Evolutionary conservation across 2,888 invertebrate species (phyloP).

Genomic region (Heliconius aoede): DNA sequence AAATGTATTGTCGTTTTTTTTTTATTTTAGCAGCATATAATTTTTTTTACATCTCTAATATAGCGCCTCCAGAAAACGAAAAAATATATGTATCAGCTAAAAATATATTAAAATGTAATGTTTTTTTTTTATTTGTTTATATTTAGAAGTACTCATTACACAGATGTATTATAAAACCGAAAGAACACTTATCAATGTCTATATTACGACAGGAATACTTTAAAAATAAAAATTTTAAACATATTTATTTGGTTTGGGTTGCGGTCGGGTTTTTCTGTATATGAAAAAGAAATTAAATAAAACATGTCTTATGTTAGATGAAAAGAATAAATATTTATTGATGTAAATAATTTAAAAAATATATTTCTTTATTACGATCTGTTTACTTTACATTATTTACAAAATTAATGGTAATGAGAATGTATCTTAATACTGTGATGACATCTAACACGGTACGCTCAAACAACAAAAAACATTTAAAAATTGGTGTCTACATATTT

Average conservation of each 20-base stretch:
- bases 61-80: neutral
- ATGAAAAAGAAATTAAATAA: neutral
- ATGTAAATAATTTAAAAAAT: neutral
- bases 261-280: neutral
- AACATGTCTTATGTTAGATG: neutral
- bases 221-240: too few species aligned
- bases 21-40: neutral
- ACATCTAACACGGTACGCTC: constrained; percentile 14
- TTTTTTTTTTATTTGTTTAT: neutral
- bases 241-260: neutral
- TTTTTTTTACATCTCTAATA: neutral
- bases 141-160: neutral
- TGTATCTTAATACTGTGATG: constrained; percentile 59
- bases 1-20: neutral
- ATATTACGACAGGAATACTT: neutral
- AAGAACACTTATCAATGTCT: too few species aligned
- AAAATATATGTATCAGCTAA: neutral
- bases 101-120: too few species aligned
- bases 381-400: constrained; percentile 6
- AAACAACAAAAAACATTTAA: constrained; percentile 2
- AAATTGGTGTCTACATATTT: neutral
- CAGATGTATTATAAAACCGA: too few species aligned
- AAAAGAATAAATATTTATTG: constrained; percentile 25
- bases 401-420: constrained; percentile 43
- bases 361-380: constrained; percentile 11